Conservation (phyloP, 1,140 invertebrate genomes). For the Coelopa frigida region DNA sequence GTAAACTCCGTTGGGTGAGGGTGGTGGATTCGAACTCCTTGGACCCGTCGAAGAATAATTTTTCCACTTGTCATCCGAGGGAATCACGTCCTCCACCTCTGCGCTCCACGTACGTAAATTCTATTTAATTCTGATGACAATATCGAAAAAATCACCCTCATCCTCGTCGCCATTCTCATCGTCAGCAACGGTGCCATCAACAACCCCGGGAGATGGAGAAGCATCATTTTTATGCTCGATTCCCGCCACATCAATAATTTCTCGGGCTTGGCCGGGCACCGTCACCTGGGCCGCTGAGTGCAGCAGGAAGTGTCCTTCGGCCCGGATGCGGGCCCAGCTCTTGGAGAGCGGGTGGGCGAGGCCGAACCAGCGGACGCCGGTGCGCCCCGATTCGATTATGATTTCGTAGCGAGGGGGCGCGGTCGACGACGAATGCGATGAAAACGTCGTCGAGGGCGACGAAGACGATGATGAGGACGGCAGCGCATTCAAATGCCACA, state of each 20-base stretch:
- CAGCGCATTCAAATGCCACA: constrained; percentile 6
- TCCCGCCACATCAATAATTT: too few species aligned
- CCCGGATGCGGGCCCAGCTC: constrained; percentile 24
- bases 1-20: too few species aligned
- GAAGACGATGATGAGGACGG: background rate
- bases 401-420: constrained; percentile 20
- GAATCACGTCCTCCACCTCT: too few species aligned
- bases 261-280: too few species aligned
- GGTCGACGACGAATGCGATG: background rate
- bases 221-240: too few species aligned
- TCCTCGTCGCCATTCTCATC: background rate
- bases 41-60: too few species aligned
- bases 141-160: constrained; percentile 16
- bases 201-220: too few species aligned
- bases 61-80: too few species aligned
- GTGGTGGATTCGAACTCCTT: too few species aligned
- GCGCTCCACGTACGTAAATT: background rate
- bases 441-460: background rate
- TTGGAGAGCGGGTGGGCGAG: constrained; percentile 19
- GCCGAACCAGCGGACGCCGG: constrained; percentile 22
- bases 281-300: too few species aligned
- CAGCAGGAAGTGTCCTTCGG: constrained; percentile 22
- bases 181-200: background rate
- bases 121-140: constrained; percentile 21
- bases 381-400: constrained; percentile 21